Conservation (phyloP, 2,113 vertebrate species). For the Taurulus bubalis region DNA sequence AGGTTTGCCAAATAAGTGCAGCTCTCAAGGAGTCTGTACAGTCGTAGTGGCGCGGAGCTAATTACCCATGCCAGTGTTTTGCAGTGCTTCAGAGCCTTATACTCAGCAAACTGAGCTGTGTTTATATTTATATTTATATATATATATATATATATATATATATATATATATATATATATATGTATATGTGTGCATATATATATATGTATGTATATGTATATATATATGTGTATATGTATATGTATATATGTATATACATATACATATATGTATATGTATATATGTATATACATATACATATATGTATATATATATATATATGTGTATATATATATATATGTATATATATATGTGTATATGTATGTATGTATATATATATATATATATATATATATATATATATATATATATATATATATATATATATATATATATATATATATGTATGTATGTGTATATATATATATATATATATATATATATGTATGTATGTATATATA, state of each 20-base stretch:
- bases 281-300: too few species aligned
- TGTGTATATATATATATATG: too few species aligned
- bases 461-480: too few species aligned
- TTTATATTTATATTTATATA: constrained; percentile 15
- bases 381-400: constrained; percentile 31
- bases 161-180: constrained; percentile 2
- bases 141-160: not conserved
- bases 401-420: not conserved
- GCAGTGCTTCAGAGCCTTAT: constrained; percentile 70
- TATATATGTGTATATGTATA: too few species aligned
- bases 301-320: too few species aligned
- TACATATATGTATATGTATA: too few species aligned
- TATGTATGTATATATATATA: too few species aligned
- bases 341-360: constrained; percentile 16
- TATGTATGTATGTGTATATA: too few species aligned
- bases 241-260: too few species aligned
- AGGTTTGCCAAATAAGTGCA: constrained; percentile 56
- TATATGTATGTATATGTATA: too few species aligned
- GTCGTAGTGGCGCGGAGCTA: constrained; percentile 66
- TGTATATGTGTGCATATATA: too few species aligned
- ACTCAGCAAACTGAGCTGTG: constrained; percentile 62
- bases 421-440: constrained; percentile 2
- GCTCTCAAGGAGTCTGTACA: constrained; percentile 70
- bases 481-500: too few species aligned
- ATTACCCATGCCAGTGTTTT: constrained; percentile 52